phyloP scores from a whole-genome alignment of 2,888 invertebrate genomes.

The Acronicta alni region DNA sequence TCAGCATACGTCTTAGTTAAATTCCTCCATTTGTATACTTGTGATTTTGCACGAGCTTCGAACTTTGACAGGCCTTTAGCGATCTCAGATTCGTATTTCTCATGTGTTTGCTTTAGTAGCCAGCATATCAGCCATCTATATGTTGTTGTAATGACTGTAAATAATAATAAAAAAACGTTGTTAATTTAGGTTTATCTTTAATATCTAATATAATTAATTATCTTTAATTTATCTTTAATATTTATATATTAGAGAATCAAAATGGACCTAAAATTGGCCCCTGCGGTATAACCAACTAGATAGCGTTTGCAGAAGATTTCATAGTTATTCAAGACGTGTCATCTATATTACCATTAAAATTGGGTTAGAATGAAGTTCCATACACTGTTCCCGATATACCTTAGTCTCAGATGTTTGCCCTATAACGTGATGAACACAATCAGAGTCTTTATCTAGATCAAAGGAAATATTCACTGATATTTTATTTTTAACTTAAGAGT shows the following conservation, averaged over 20 bases:
- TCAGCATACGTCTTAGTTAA: slow-evolving; percentile 94
- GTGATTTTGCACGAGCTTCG: slow-evolving; percentile 93
- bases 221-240: no score
- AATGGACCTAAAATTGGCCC: slow-evolving; percentile 10
- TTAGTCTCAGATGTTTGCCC: neutral
- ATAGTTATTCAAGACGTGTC: neutral
- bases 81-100: slow-evolving; percentile 88
- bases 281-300: slow-evolving; percentile 11
- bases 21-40: slow-evolving; percentile 94
- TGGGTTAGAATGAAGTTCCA: neutral
- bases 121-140: slow-evolving; percentile 96
- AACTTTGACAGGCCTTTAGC: slow-evolving; percentile 91
- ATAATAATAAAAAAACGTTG: no score
- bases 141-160: slow-evolving; percentile 91
- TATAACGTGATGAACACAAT: neutral
- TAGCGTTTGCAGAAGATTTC: neutral
- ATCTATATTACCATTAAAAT: neutral
- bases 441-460: slow-evolving; percentile 14
- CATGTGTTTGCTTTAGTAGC: slow-evolving; percentile 92
- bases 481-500: neutral
- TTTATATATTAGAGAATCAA: neutral
- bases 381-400: no score
- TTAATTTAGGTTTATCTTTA: no score
- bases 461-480: neutral
- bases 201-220: no score